phyloP scores from a whole-genome alignment of 2,797 vertebrate genomes.

The Phalanger gymnotis region DNA sequence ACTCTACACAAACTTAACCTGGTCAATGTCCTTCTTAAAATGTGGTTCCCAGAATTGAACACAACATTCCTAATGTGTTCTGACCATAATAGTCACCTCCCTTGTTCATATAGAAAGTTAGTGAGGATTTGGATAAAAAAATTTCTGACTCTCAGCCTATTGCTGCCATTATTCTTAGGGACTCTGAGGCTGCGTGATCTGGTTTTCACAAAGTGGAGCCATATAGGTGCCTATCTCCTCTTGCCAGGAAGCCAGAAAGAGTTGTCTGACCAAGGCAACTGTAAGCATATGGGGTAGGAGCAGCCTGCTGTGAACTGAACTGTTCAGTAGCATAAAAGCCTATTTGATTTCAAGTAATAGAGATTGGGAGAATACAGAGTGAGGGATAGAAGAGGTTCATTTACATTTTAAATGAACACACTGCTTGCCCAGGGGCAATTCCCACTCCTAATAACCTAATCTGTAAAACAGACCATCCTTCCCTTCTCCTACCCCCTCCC shows the following conservation, averaged over 20 bases:
- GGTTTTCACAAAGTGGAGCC: background rate
- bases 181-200: background rate
- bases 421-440: slow-evolving; percentile 39
- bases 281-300: background rate
- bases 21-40: background rate
- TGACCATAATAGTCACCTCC: background rate
- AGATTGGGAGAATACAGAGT: slow-evolving; percentile 63
- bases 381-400: slow-evolving; percentile 63
- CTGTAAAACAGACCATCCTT: slow-evolving; percentile 27
- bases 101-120: background rate
- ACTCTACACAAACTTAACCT: background rate
- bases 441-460: slow-evolving; percentile 24
- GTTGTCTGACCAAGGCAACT: background rate
- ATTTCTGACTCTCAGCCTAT: background rate
- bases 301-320: slow-evolving; percentile 17
- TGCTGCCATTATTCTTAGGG: background rate
- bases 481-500: slow-evolving; percentile 4
- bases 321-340: slow-evolving; percentile 36
- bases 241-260: slow-evolving; percentile 13
- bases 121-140: background rate
- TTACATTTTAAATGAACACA: slow-evolving; percentile 84
- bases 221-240: background rate
- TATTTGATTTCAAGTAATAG: slow-evolving; percentile 54
- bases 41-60: background rate
- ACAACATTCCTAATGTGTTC: background rate